phyloP scores from a whole-genome alignment of 2,113 vertebrate genomes.

The Sporophila hypoxantha region DNA sequence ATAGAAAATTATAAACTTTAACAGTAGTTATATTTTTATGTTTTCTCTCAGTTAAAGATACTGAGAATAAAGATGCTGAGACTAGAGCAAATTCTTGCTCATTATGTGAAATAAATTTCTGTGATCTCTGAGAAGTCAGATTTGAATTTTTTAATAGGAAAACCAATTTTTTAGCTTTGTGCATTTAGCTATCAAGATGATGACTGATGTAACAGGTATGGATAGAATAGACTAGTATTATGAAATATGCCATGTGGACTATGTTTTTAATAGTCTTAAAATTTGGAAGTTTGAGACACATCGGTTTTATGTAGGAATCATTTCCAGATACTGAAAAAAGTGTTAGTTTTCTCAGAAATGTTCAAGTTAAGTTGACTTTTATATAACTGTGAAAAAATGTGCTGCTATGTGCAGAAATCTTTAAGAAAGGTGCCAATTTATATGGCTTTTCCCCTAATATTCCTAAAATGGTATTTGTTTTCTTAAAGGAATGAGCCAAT shows the following conservation, averaged over 20 bases:
- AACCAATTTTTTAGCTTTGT: not conserved
- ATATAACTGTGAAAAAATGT: slow-evolving; percentile 60
- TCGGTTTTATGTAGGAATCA: slow-evolving; percentile 40
- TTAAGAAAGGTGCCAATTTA: slow-evolving; percentile 46
- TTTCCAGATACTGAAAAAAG: slow-evolving; percentile 58
- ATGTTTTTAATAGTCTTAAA: slow-evolving; percentile 1
- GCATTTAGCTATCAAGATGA: not conserved
- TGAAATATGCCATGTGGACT: slow-evolving; percentile 5
- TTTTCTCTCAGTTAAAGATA: not conserved
- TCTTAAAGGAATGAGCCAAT: slow-evolving; percentile 44
- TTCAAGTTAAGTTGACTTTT: slow-evolving; percentile 57
- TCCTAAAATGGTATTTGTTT: slow-evolving; percentile 58
- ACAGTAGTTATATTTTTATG: not conserved
- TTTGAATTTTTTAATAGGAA: not conserved
- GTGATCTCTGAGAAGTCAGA: not conserved
- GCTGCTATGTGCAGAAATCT: slow-evolving; percentile 59
- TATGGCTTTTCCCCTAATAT: slow-evolving; percentile 50
- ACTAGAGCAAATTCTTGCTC: not conserved
- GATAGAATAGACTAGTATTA: not conserved
- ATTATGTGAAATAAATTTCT: not conserved
- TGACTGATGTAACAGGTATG: not conserved
- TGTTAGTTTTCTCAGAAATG: slow-evolving; percentile 63
- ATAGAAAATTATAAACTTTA: not conserved
- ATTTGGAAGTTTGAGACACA: not conserved
- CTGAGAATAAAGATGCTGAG: not conserved